Conservation (phyloP, 2,797 vertebrate species). For the Paramormyrops hopkinsi region DNA sequence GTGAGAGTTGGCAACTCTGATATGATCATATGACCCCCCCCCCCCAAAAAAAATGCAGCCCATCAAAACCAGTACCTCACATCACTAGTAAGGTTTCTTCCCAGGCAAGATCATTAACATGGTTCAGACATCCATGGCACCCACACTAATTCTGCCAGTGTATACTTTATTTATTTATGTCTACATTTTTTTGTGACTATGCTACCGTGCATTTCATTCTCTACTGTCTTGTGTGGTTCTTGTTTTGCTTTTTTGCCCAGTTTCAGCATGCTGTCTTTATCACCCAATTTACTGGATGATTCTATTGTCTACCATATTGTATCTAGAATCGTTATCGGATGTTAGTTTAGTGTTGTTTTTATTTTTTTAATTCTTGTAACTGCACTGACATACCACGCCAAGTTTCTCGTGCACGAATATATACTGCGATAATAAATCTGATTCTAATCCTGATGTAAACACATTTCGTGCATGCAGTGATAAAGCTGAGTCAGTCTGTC, state of each 20-base stretch:
- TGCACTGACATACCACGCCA: not conserved
- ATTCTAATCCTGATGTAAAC: not conserved
- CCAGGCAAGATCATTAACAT: not conserved
- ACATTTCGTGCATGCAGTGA: not conserved
- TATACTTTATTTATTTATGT: not conserved
- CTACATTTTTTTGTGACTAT: not conserved
- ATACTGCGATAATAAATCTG: not conserved
- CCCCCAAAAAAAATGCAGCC: not conserved
- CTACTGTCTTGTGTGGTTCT: not conserved
- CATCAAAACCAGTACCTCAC: not conserved
- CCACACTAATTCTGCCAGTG: not conserved
- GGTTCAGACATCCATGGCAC: not conserved
- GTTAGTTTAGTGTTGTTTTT: not conserved
- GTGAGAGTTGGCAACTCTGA: not conserved
- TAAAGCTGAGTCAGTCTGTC: not conserved
- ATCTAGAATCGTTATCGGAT: not conserved
- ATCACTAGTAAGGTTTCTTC: not conserved
- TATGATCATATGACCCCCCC: not conserved
- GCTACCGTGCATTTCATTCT: not conserved
- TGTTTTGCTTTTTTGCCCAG: not conserved
- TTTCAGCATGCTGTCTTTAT: not conserved
- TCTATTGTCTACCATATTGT: not conserved
- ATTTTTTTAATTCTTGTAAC: not conserved
- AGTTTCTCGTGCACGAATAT: not conserved
- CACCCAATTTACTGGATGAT: not conserved